Conservation (phyloP, 2,888 invertebrate genomes). For the Ectropis crepuscularia region DNA sequence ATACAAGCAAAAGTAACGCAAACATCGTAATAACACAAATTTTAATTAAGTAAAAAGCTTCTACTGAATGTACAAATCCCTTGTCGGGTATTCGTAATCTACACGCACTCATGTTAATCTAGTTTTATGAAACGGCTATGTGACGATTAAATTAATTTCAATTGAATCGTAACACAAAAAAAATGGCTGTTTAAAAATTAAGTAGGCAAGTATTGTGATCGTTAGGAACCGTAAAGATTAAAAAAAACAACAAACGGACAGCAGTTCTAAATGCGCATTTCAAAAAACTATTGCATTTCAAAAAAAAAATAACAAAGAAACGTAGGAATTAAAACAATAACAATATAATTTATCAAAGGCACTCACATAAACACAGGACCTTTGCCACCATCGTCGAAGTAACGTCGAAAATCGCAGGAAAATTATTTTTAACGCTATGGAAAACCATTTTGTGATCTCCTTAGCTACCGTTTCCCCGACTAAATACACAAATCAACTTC, state of each 20-base stretch:
- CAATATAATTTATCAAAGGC: neutral
- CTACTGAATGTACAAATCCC: neutral
- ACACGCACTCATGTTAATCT: neutral
- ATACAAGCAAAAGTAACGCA: too few relatives aligned
- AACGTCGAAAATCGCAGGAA: constrained; percentile 55
- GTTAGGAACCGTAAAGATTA: neutral
- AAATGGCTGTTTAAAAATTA: neutral
- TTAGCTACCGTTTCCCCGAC: constrained; percentile 60
- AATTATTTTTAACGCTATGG: constrained; percentile 58
- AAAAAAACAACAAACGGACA: neutral
- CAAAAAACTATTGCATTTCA: too few relatives aligned
- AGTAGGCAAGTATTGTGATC: neutral
- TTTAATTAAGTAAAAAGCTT: neutral
- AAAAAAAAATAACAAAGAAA: neutral
- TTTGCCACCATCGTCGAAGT: constrained; percentile 60
- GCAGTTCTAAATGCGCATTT: too few relatives aligned
- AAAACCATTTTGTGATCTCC: constrained; percentile 65
- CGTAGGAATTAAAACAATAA: constrained; percentile 6
- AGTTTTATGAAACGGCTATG: constrained; percentile 3
- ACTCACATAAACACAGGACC: constrained; percentile 76
- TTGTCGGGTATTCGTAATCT: neutral
- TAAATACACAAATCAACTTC: constrained; percentile 48
- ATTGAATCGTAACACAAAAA: neutral
- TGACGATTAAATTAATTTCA: neutral
- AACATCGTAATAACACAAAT: neutral